phyloP scores from a whole-genome alignment of 2,113 vertebrate species.

The Macquaria australasica region DNA sequence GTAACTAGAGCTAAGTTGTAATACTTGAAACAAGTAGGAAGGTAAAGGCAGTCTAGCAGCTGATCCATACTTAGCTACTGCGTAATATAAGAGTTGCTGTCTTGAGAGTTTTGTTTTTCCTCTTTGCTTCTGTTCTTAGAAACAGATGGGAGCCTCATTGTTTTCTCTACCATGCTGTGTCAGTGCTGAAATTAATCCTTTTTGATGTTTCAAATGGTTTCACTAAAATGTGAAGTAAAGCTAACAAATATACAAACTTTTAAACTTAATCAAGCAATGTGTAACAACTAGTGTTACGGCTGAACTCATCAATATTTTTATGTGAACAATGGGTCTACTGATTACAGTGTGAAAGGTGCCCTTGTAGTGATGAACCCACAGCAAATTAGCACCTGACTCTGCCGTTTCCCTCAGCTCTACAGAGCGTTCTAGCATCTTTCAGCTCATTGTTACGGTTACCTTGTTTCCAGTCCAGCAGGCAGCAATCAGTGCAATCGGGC shows the following conservation, averaged over 20 bases:
- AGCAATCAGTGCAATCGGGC: neutral
- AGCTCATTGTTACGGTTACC: neutral
- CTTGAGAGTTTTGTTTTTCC: slow-evolving; percentile 29
- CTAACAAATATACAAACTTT: neutral
- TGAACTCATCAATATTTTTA: neutral
- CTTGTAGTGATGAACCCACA: neutral
- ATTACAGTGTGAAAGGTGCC: neutral
- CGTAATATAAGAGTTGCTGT: neutral
- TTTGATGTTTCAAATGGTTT: neutral
- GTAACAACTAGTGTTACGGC: neutral
- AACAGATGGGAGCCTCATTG: slow-evolving; percentile 34
- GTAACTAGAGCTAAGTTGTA: neutral
- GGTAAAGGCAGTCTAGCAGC: neutral
- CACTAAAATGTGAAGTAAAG: neutral
- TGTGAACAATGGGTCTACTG: neutral
- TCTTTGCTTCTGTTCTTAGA: slow-evolving; percentile 17
- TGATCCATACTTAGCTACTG: neutral
- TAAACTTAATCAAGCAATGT: neutral
- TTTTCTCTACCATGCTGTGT: slow-evolving; percentile 23
- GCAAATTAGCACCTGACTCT: neutral
- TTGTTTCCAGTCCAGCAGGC: neutral
- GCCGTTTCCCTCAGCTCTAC: neutral
- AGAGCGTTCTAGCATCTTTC: neutral
- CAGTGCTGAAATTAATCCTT: slow-evolving; percentile 1
- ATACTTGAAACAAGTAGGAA: neutral